Percentiles rank a stretch among this genome's conserved stretches.
Conservation (phyloP, 2,888 invertebrate genomes). For the Anthophora plumipes region DNA sequence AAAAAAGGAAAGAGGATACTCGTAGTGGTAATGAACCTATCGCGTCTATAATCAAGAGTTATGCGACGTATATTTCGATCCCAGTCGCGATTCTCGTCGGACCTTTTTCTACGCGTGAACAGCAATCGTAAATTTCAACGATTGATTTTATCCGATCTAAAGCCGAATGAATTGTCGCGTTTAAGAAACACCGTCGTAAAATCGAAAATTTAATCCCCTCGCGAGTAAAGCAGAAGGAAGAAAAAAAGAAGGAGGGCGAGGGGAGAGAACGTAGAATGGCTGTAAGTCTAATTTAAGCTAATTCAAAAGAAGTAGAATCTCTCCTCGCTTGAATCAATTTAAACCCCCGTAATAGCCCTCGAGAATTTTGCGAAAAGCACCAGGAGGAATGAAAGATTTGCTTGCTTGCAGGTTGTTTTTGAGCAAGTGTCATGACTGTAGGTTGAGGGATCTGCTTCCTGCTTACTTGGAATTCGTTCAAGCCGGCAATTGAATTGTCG, state of each 20-base stretch:
- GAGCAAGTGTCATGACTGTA: slow-evolving; percentile 19
- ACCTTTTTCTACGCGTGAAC: slow-evolving; percentile 19
- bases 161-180: slow-evolving; percentile 28
- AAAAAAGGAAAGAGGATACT: no score
- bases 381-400: neutral
- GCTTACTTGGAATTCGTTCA: slow-evolving; percentile 62
- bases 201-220: slow-evolving; percentile 33
- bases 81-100: slow-evolving; percentile 24
- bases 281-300: no score
- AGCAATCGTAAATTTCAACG: slow-evolving; percentile 31
- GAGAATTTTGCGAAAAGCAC: neutral
- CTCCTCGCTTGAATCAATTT: no score
- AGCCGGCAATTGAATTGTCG: slow-evolving; percentile 66
- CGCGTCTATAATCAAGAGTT: slow-evolving; percentile 30
- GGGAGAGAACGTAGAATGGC: neutral
- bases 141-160: slow-evolving; percentile 31
- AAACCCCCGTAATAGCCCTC: no score
- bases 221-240: neutral
- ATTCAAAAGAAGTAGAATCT: no score
- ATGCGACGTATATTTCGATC: slow-evolving; percentile 9
- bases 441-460: slow-evolving; percentile 39
- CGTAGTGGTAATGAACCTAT: no score
- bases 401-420: neutral
- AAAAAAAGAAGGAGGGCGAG: neutral
- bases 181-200: slow-evolving; percentile 39